Conservation (phyloP, 23 tunicate genomes). For the Styela plicata region DNA sequence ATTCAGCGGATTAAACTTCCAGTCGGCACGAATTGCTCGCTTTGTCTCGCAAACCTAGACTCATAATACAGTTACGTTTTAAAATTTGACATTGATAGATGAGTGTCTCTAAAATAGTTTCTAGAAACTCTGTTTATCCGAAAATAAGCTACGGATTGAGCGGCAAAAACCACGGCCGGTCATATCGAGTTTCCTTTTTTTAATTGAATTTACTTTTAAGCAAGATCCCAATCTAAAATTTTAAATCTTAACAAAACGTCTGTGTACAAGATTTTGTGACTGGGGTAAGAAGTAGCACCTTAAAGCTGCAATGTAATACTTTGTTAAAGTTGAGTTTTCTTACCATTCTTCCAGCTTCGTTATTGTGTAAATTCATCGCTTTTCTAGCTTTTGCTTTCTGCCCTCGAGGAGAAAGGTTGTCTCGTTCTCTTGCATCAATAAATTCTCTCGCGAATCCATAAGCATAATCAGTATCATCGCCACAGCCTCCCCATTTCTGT, state of each 20-base stretch:
- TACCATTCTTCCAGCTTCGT: slow-evolving; percentile 98
- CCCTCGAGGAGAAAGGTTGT: slow-evolving; percentile 54
- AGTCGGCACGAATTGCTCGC: background rate
- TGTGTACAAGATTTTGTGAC: too few species aligned
- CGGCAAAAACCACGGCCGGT: too few species aligned
- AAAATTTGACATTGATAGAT: background rate
- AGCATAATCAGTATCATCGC: slow-evolving; percentile 92
- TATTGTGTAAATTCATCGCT: slow-evolving; percentile 92
- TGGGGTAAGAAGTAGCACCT: too few species aligned
- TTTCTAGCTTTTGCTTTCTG: slow-evolving; percentile 58
- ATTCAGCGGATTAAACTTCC: background rate
- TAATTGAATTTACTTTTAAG: too few species aligned
- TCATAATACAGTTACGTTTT: background rate
- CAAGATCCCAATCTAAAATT: too few species aligned
- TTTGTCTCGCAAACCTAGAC: background rate
- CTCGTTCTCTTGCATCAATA: slow-evolving; percentile 81
- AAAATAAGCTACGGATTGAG: too few species aligned
- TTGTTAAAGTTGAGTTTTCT: too few species aligned
- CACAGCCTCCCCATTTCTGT: slow-evolving; percentile 96
- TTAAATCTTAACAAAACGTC: too few species aligned
- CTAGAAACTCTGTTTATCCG: too few species aligned
- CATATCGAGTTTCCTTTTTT: too few species aligned
- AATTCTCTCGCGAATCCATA: slow-evolving; percentile 95
- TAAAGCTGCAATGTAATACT: too few species aligned
- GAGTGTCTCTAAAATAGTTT: too few species aligned